Evolutionary conservation across 1,140 invertebrate species (phyloP), one percentile per base, ranked within the genome.

Genomic region (Nebria ingens): DNA sequence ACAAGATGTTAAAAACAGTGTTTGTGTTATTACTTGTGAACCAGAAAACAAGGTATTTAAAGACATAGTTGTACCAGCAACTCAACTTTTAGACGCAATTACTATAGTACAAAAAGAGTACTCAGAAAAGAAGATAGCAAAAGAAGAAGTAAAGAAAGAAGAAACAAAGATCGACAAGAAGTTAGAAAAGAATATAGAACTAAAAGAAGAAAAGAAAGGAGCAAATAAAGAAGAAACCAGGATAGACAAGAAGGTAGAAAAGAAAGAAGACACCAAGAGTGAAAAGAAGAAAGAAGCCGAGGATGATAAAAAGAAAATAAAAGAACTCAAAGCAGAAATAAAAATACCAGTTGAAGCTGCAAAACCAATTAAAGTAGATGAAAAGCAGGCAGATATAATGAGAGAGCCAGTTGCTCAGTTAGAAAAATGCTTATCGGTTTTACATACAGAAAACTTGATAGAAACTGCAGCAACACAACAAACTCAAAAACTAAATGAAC

Each of bases 81-180:
- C 29, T 53, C 21, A 53, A 19, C n/a, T 53, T 19, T 15, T 51
- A 3, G 20, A 53, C 21, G 25, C 45, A n/a, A 23, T 57, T 2
- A 20, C 1, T 57, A 49, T 17, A 20, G 19, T 57, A 0, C 20
- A 13, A 42, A 49, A 17, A n/a, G 34, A 49, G 38, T 53, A 19
- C 15, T 1, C 2, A 3, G 50, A 56, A 21, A 21, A 56, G 23
- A 53, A 53, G 49, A 19, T 59, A 25, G 52, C 54, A 19, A 12
- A 20, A 4, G 45, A 51, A 19, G 34, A 56, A 56, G 40, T 54
- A 34, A 52, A 53, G 29, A 49, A 59, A 56, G 38, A 51, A 4
- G 55, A 54, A 15, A 23, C 21, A 34, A 52, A 40, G 42, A 42
- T 34, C n/a, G 25, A 9, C 6, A 34, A 34, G n/a, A n/a, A 34